Evolutionary conservation across 2,113 vertebrate genomes (phyloP), one percentile per base, ranked within the genome.

Genomic region (Chloroceryle aenea): DNA sequence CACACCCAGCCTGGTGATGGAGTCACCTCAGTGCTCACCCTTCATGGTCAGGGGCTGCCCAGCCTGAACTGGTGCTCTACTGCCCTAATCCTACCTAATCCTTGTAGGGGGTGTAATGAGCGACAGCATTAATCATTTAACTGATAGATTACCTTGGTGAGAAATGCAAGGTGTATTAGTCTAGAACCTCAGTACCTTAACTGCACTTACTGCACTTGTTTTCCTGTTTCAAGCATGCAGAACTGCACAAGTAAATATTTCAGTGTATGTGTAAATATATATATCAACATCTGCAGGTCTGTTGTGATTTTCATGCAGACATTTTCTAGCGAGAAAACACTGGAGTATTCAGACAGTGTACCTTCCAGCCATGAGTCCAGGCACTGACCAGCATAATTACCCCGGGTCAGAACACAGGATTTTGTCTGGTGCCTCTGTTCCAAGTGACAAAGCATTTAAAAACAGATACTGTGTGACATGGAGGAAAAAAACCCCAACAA

Each of bases 71-170:
- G 10, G 2, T 12, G 26, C 69, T 85, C 14, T 27, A 3, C 38
- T 43, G 52, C 5, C 42, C 71, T 30, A 4, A 0, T 10, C 40
- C 78, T 30, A 4, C 52, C 17, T 10, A 3, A 42, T 23, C 16
- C 58, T 38, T 5, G 32, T 0, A 30, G 40, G 61, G 21, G 8
- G 73, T 0, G 4, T 3, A 3, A 7, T 0, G 40, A n/a, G 59
- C 8, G 38, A 21, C 25, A 6, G 1, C 4, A 7, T 9, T 22
- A 6, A 4, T 22, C 11, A 1, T 12, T 48, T 36, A 42, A 52
- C 17, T 3, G 6, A 4, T 0, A 5, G 30, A 9, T 18, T 43
- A 23, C 29, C 66, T 23, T 27, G 69, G 5, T 9, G 32, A 42
- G 34, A 66, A 75, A 6, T 1, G 9, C 47, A 26, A 23, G 19